Conservation (phyloP, 2,888 invertebrate genomes). For the Drosophila kuntzei region DNA sequence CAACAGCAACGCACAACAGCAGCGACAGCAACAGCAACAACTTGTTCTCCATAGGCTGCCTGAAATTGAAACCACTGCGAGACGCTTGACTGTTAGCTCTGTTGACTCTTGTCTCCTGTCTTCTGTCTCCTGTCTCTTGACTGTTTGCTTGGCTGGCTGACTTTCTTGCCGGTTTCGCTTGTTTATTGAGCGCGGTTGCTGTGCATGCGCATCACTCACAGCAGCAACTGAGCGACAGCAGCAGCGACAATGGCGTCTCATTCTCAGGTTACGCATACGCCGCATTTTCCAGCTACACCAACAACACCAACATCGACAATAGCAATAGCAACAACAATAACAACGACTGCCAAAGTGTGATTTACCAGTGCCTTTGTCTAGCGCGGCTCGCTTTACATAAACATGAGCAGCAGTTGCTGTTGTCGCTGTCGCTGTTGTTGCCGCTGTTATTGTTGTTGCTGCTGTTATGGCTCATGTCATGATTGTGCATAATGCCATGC, state of each 20-base stretch:
- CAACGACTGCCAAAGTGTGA: slow-evolving; percentile 77
- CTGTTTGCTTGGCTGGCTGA: slow-evolving; percentile 44
- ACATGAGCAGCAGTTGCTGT: slow-evolving; percentile 51
- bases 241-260: slow-evolving; percentile 53
- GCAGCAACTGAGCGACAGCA: slow-evolving; percentile 45
- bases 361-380: slow-evolving; percentile 74
- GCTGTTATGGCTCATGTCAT: slow-evolving; percentile 69
- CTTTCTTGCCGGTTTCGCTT: slow-evolving; percentile 59
- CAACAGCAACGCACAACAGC: slow-evolving; percentile 37
- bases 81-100: slow-evolving; percentile 42
- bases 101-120: slow-evolving; percentile 34
- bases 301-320: slow-evolving; percentile 13
- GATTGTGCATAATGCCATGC: slow-evolving; percentile 83
- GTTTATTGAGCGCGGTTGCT: slow-evolving; percentile 46
- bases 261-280: slow-evolving; percentile 80
- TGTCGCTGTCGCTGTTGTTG: slow-evolving; percentile 24
- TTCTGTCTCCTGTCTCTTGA: slow-evolving; percentile 10
- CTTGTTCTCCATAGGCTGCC: slow-evolving; percentile 66
- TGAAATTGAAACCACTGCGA: slow-evolving; percentile 78
- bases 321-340: slow-evolving; percentile 30
- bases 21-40: slow-evolving; percentile 37
- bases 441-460: slow-evolving; percentile 29
- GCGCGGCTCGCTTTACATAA: slow-evolving; percentile 67
- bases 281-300: slow-evolving; percentile 39
- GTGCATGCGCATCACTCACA: slow-evolving; percentile 79